Percentiles rank a stretch among this genome's conserved stretches.
Evolutionary conservation across 1,140 invertebrate species (phyloP).

Genomic region (Medauroidea extradentata): DNA sequence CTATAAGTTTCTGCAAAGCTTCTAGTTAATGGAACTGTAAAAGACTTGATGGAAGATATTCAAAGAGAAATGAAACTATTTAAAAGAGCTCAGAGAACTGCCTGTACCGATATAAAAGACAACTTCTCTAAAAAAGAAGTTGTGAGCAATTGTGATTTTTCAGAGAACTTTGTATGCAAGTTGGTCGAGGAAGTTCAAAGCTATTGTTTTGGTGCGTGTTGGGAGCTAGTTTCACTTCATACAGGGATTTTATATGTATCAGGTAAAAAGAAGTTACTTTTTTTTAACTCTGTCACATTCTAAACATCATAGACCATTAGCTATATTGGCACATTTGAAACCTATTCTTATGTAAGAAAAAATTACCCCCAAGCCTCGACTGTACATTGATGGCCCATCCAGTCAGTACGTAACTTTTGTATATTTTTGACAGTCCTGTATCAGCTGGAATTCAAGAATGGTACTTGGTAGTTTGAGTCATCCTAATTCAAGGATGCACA

Average conservation of each 20-base stretch:
- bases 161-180: conserved; percentile 37
- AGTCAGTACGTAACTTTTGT: conserved; percentile 22
- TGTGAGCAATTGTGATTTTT: conserved; percentile 37
- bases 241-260: conserved; percentile 31
- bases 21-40: conserved; percentile 20
- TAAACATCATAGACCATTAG: conserved; percentile 34
- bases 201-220: conserved; percentile 34
- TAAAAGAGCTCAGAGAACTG: conserved; percentile 27
- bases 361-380: conserved; percentile 17
- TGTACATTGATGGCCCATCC: conserved; percentile 22
- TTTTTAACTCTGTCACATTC: conserved; percentile 37
- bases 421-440: conserved; percentile 10
- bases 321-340: conserved; percentile 38
- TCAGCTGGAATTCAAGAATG: conserved; percentile 11
- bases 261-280: conserved; percentile 20
- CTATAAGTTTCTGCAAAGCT: conserved; percentile 19
- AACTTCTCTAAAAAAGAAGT: conserved; percentile 30
- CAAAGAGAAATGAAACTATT: conserved; percentile 11
- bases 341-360: conserved; percentile 29
- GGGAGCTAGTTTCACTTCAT: conserved; percentile 35
- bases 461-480: conserved; percentile 29
- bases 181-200: conserved; percentile 36
- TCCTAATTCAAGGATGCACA: conserved; percentile 28
- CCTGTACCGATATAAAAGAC: conserved; percentile 27
- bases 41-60: conserved; percentile 16